Conservation (phyloP, 2,888 invertebrate genomes). For the Apamea crenata region DNA sequence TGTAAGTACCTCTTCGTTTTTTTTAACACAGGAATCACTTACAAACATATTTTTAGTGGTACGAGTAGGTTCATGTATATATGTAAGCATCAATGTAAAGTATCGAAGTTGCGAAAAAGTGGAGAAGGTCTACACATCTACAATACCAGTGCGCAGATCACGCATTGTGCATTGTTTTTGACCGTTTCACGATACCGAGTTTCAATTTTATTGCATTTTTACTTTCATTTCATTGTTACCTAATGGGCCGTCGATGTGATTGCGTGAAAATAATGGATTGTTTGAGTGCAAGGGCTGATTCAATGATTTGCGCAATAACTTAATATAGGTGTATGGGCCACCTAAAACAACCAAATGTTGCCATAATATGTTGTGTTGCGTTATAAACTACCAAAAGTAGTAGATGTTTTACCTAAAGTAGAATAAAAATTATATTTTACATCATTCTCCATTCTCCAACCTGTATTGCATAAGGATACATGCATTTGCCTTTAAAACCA, state of each 20-base stretch:
- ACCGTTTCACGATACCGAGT: no score
- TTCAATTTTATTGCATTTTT: not conserved
- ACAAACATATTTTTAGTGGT: not conserved
- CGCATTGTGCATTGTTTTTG: not conserved
- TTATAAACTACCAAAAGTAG: not conserved
- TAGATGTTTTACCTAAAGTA: no score
- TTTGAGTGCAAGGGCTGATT: not conserved
- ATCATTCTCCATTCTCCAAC: not conserved
- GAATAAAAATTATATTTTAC: not conserved
- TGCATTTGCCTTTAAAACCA: not conserved
- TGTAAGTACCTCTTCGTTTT: not conserved
- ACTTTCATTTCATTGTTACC: not conserved
- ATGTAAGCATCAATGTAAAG: no score
- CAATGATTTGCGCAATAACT: not conserved
- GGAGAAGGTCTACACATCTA: not conserved
- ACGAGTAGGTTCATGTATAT: no score
- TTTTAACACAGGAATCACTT: not conserved
- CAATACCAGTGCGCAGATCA: not conserved
- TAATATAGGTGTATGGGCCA: no score
- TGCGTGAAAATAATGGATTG: not conserved
- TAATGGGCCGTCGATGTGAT: not conserved
- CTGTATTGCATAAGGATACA: not conserved
- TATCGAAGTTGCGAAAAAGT: not conserved
- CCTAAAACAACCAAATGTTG: not conserved
- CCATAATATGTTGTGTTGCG: not conserved